These are phyloP conservation scores for Poecilia picta DNA, from an alignment of 2,797 vertebrate genomes.

Conservation along the genomic window DNA sequence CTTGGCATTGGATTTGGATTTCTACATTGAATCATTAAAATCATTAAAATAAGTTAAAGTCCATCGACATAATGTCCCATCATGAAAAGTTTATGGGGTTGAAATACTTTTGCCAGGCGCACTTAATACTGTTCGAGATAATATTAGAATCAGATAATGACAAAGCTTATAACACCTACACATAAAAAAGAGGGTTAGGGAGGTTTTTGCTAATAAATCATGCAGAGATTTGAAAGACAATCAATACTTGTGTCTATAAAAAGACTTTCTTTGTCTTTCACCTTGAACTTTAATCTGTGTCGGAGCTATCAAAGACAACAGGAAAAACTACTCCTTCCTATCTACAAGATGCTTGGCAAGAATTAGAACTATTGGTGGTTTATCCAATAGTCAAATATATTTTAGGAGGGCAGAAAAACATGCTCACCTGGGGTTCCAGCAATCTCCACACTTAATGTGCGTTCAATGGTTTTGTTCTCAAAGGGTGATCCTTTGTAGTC, in stretches of 20 bases:
- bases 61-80: too few relatives aligned
- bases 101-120: neutral
- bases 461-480: conserved; percentile 99
- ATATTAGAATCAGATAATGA: conserved; percentile 68
- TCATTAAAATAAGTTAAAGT: neutral
- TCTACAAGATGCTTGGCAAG: neutral
- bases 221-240: conserved; percentile 70
- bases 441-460: conserved; percentile 99
- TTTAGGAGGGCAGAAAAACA: neutral
- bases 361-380: neutral
- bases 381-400: neutral
- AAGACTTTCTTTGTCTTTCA: conserved; percentile 61
- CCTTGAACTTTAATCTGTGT: conserved; percentile 74
- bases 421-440: conserved; percentile 99
- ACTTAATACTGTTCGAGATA: neutral
- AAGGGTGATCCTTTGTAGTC: conserved; percentile 99
- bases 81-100: neutral
- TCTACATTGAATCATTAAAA: neutral
- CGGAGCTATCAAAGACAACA: conserved; percentile 48
- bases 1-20: neutral
- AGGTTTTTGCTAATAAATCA: conserved; percentile 66
- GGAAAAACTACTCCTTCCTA: conserved; percentile 19
- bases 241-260: conserved; percentile 74
- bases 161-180: conserved; percentile 59
- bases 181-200: conserved; percentile 33